A percentile compares a stretch with the other conserved stretches of the same genome.
phyloP scores from a whole-genome alignment of 2,797 vertebrate species.

The Amblyraja radiata region DNA sequence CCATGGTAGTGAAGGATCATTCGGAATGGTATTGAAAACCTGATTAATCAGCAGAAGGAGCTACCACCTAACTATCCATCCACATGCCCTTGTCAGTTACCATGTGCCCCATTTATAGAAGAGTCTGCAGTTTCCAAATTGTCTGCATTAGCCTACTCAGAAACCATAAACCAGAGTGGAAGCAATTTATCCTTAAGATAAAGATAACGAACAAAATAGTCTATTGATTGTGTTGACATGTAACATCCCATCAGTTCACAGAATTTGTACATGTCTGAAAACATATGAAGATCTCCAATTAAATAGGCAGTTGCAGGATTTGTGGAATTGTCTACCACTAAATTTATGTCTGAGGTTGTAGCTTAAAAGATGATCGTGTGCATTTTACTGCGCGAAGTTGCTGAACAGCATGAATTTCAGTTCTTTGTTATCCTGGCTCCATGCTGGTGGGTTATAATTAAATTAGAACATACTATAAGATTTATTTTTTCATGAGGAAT shows the following conservation, averaged over 20 bases:
- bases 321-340: background rate
- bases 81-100: no score
- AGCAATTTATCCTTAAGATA: no score
- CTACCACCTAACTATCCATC: no score
- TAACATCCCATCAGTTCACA: conserved; percentile 3
- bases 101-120: no score
- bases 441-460: conserved; percentile 8
- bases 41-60: no score
- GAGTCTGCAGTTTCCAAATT: no score
- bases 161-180: no score
- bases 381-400: background rate
- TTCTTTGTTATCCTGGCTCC: background rate
- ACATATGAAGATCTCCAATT: background rate
- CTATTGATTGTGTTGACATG: background rate
- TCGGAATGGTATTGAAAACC: no score
- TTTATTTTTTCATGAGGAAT: background rate
- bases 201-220: no score
- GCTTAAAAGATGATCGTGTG: background rate
- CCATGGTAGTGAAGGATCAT: no score
- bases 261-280: conserved; percentile 12
- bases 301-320: conserved; percentile 10
- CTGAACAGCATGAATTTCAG: conserved; percentile 17
- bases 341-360: background rate
- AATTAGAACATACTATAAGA: background rate
- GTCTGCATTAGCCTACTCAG: no score